phyloP scores from a whole-genome alignment of 2,797 vertebrate genomes.

The Trachurus trachurus region DNA sequence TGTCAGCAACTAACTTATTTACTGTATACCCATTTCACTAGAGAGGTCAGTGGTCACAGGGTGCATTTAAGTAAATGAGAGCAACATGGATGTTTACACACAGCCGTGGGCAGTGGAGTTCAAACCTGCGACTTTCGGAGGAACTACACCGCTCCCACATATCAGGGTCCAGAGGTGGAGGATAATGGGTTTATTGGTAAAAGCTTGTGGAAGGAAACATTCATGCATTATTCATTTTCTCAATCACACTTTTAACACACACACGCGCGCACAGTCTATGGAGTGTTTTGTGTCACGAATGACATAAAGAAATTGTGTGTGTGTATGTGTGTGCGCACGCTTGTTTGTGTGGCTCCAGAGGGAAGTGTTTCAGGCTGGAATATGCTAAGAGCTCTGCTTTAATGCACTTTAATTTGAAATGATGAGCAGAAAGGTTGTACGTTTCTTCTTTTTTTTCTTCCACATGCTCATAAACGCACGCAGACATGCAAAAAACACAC shows the following conservation, averaged over 20 bases:
- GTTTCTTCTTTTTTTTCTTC: background rate
- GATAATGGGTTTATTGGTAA: constrained; percentile 66
- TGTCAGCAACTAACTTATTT: background rate
- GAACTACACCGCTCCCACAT: background rate
- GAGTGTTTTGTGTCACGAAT: constrained; percentile 15
- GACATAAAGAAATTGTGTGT: constrained; percentile 30
- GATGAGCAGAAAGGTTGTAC: constrained; percentile 46
- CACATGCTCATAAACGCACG: constrained; percentile 17
- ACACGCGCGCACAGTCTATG: background rate
- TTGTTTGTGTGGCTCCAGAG: constrained; percentile 10
- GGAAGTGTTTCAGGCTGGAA: constrained; percentile 31
- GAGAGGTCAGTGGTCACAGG: constrained; percentile 2
- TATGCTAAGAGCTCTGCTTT: constrained; percentile 59
- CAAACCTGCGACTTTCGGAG: constrained; percentile 11
- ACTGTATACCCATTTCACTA: background rate
- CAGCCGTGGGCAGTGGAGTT: background rate
- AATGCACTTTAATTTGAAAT: constrained; percentile 71
- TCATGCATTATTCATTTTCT: constrained; percentile 67
- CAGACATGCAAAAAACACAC: constrained; percentile 27
- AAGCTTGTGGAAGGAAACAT: constrained; percentile 52
- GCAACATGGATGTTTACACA: background rate
- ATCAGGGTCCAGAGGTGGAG: constrained; percentile 19
- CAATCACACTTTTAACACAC: constrained; percentile 50
- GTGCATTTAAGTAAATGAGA: background rate
- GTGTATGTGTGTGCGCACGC: constrained; percentile 34